phyloP scores from a whole-genome alignment of 1,140 invertebrate genomes.

The Papilio xuthus region DNA sequence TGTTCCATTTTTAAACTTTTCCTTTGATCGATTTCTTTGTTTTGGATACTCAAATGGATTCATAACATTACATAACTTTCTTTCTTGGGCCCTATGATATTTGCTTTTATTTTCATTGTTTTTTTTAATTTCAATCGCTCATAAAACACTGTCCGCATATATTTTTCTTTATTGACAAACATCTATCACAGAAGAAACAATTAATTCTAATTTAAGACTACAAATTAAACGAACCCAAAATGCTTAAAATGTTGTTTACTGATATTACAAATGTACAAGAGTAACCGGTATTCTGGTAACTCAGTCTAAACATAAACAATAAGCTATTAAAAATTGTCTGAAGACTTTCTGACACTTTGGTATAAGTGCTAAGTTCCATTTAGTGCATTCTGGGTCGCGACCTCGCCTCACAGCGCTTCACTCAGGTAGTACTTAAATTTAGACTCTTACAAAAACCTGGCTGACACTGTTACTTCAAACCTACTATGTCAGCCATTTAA shows the following conservation, averaged over 20 bases:
- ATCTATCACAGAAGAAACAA: too few species aligned
- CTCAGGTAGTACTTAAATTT: neutral
- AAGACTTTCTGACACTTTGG: constrained; percentile 11
- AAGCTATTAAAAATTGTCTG: neutral
- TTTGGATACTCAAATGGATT: neutral
- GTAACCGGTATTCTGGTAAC: neutral
- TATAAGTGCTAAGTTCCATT: neutral
- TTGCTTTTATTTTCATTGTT: too few species aligned
- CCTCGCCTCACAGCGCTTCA: neutral
- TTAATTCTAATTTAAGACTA: too few species aligned
- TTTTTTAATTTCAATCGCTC: too few species aligned
- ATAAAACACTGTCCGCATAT: too few species aligned
- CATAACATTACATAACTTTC: too few species aligned
- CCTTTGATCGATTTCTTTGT: neutral
- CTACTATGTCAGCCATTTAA: too few species aligned
- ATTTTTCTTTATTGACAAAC: too few species aligned
- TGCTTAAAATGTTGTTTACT: neutral
- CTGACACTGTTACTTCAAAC: neutral
- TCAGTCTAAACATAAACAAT: constrained; percentile 9
- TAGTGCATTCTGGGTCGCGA: constrained; percentile 7
- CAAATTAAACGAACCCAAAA: too few species aligned
- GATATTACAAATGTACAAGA: neutral
- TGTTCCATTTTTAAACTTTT: neutral
- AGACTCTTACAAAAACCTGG: neutral
- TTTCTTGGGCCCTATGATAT: too few species aligned